Evolutionary conservation across 30 jellyfish, hydroid and myxozoan species (phyloP), one percentile per base, ranked within the genome.

Genomic region (Morbakka virulenta): DNA sequence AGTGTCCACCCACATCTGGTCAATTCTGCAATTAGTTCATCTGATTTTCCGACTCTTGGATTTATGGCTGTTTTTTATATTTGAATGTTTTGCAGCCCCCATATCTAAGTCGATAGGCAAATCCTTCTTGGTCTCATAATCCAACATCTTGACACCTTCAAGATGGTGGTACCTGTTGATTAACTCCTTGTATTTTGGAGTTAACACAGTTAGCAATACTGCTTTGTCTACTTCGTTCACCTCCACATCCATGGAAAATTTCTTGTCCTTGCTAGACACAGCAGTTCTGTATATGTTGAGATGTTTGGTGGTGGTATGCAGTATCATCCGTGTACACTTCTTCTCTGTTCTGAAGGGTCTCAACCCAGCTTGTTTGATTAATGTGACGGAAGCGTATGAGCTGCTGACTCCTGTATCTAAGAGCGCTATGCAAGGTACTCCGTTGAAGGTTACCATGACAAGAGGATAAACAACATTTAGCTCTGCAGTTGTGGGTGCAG

Each of bases 361-460:
- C 78, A 66, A 17, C 24, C 78, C 41, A 31, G 0, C 22, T 17
- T 9, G n/a, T n/a, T n/a, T n/a, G n/a, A n/a, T n/a, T n/a, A n/a
- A n/a, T n/a, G n/a, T 77, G 23, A 30, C 41, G 31, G 86, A 85
- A 33, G 67, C 52, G 76, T 32, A 79, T 25, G 84, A 86, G 81
- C 89, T 71, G 11, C 96, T 78, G 6, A 94, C 96, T 32, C 95
- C 96, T 2, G 96, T 48, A 30, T 76, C 95, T 34, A 76, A 35
- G 22, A 76, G 36, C 34, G 81, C 87, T 36, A 87, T 77, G 67
- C 87, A 75, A 32, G 24, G 35, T 75, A 75, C 36, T 31, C 86
- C 82, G 28, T 74, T 48, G 13, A 78, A 34, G 33, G 31, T 72
- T 32, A 41, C 64, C 14, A 72, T 49, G 52, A 29, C 62, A 24